These are phyloP conservation scores for Sipha maydis DNA, from an alignment of 2,888 invertebrate genomes.

Conservation along the genomic window DNA sequence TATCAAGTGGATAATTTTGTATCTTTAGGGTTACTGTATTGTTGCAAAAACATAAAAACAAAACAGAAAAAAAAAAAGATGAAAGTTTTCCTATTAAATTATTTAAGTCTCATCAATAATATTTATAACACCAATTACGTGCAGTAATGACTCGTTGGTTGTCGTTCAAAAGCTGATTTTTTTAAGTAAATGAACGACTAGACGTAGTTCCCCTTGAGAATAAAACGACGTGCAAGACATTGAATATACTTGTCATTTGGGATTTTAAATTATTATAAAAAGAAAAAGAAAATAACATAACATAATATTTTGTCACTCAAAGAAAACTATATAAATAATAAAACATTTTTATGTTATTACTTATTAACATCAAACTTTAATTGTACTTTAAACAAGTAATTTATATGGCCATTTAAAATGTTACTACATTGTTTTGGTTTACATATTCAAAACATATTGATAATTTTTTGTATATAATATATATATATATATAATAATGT, in stretches of 20 bases:
- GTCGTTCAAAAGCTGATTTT: constrained; percentile 3
- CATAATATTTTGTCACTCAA: no score
- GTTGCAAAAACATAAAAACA: not conserved
- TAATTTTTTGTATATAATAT: no score
- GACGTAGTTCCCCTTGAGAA: constrained; percentile 1
- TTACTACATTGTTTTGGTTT: no score
- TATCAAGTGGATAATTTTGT: not conserved
- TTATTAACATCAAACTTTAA: no score
- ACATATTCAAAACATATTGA: no score
- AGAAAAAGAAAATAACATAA: no score
- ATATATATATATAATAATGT: no score
- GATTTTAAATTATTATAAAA: constrained; percentile 18
- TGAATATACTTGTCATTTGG: constrained; percentile 2
- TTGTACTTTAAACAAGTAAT: no score
- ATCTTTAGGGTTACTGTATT: not conserved
- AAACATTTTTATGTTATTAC: not conserved
- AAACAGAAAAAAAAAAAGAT: constrained; percentile 1
- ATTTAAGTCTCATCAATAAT: constrained; percentile 24
- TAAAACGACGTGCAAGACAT: not conserved
- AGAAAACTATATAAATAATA: not conserved
- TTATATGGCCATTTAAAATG: no score
- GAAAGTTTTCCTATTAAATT: constrained; percentile 36
- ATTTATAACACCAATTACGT: constrained; percentile 10
- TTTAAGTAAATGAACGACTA: constrained; percentile 14
- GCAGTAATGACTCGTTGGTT: not conserved